A percentile compares a stretch with the other conserved stretches of the same genome.
Conservation (phyloP, 1,140 invertebrate genomes). For the Whitmania pigra region DNA sequence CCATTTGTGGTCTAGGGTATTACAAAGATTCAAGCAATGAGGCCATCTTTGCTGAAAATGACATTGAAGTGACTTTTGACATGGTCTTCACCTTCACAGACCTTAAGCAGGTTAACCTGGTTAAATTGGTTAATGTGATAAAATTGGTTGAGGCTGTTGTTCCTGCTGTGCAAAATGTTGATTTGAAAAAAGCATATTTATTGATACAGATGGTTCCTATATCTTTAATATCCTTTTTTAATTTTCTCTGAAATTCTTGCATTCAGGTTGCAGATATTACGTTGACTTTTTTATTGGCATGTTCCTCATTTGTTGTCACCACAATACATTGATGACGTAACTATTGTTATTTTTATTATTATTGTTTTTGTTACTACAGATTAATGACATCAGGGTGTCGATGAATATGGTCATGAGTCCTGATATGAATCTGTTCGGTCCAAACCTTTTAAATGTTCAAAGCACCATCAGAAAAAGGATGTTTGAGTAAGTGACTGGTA, state of each 20-base stretch:
- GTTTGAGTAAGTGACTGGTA: neutral
- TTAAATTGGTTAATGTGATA: too few species aligned
- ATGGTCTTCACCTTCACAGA: neutral
- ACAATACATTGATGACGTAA: too few species aligned
- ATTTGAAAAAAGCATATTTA: too few species aligned
- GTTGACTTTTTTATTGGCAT: too few species aligned
- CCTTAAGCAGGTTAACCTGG: neutral
- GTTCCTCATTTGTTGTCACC: too few species aligned
- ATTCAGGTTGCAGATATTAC: too few species aligned
- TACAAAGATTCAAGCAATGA: neutral
- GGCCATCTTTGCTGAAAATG: neutral
- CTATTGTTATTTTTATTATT: too few species aligned
- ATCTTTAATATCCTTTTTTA: too few species aligned
- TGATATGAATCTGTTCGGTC: neutral
- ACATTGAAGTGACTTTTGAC: neutral
- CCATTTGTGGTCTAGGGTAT: neutral
- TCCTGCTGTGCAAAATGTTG: too few species aligned
- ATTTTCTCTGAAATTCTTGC: too few species aligned
- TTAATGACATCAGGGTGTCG: constrained; percentile 1
- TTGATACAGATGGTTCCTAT: too few species aligned
- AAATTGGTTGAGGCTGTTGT: too few species aligned
- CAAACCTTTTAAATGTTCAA: neutral
- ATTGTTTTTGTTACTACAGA: neutral
- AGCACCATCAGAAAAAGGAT: neutral
- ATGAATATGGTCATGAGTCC: neutral